phyloP scores from a whole-genome alignment of 2,888 invertebrate species.

The Rhorus exstirpatorius region DNA sequence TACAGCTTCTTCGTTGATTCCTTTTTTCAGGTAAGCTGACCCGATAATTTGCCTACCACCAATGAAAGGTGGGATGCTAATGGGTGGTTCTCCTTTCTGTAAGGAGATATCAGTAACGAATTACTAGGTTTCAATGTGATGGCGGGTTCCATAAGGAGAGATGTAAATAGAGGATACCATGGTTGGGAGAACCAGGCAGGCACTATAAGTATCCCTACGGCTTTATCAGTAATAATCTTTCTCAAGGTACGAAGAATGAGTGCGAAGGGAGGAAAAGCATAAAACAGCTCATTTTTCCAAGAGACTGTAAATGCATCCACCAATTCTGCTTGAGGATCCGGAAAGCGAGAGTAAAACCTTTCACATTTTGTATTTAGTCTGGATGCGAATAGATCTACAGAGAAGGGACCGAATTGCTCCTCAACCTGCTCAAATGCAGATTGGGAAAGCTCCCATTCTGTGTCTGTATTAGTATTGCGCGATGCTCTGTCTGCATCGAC shows the following conservation, averaged over 20 bases:
- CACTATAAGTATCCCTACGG: no score
- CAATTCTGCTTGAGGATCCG: not conserved
- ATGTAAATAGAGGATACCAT: no score
- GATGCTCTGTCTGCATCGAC: not conserved
- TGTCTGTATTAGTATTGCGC: not conserved
- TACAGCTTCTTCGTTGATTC: no score
- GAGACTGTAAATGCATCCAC: not conserved
- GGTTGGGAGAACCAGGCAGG: no score
- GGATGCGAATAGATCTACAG: not conserved
- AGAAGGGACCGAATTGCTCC: not conserved
- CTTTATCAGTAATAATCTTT: constrained; percentile 22
- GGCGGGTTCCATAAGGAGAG: no score
- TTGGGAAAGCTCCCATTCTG: constrained; percentile 3
- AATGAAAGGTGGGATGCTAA: no score
- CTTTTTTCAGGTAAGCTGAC: no score
- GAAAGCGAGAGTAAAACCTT: not conserved
- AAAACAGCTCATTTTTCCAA: not conserved
- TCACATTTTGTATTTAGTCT: not conserved
- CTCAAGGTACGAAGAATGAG: constrained; percentile 1
- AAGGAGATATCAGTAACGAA: no score
- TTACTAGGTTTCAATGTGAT: no score
- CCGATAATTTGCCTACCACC: no score
- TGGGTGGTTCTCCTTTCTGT: no score
- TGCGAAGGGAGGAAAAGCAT: constrained; percentile 3
- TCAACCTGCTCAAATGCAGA: not conserved